Conservation (phyloP, 1,140 invertebrate species). For the Cotesia vestalis region DNA sequence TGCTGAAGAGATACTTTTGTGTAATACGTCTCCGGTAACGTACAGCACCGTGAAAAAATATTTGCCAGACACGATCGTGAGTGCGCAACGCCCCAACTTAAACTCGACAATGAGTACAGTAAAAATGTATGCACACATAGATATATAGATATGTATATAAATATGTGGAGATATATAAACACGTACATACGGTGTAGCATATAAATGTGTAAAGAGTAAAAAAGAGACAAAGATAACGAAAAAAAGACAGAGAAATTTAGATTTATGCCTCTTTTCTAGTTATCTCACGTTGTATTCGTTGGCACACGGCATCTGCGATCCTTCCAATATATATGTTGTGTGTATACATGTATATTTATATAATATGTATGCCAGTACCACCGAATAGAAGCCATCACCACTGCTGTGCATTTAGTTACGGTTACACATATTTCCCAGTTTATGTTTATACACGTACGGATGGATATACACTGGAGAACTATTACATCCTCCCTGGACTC, state of each 20-base stretch:
- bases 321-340: not conserved
- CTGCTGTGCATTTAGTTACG: not conserved
- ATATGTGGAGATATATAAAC: conserved; percentile 1
- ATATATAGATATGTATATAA: too few species aligned
- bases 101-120: too few species aligned
- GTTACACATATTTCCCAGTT: conserved; percentile 10
- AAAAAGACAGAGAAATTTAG: conserved; percentile 5
- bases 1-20: conserved; percentile 36
- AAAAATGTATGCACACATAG: too few species aligned
- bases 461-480: conserved; percentile 28
- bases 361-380: not conserved
- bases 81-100: conserved; percentile 18
- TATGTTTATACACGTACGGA: not conserved
- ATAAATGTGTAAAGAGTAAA: too few species aligned
- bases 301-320: conserved; percentile 18
- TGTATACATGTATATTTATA: too few species aligned
- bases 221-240: not conserved
- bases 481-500: conserved; percentile 27
- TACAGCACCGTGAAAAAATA: conserved; percentile 26
- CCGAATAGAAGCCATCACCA: not conserved
- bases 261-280: conserved; percentile 40
- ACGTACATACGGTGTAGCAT: not conserved
- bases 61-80: conserved; percentile 27
- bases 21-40: conserved; percentile 24
- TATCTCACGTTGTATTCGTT: conserved; percentile 36